phyloP scores from a whole-genome alignment of 2,113 vertebrate genomes.

The Tetrao urogallus region DNA sequence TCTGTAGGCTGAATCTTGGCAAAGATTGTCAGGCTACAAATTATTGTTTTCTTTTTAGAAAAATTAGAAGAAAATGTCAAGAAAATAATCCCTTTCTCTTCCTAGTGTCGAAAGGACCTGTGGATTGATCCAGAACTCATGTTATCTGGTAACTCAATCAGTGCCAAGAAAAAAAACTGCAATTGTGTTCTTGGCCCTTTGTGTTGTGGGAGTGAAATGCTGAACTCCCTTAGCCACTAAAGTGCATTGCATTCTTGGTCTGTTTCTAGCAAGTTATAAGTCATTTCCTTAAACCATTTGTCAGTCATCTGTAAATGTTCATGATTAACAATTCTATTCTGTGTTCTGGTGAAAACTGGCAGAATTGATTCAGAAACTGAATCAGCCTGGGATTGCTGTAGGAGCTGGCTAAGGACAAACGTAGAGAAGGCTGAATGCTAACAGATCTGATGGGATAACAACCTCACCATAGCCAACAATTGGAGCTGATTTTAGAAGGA shows the following conservation, averaged over 20 bases:
- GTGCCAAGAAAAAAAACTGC: conserved; percentile 35
- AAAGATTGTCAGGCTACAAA: conserved; percentile 43
- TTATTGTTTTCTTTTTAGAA: conserved; percentile 40
- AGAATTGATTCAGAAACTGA: background rate
- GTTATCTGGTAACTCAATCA: background rate
- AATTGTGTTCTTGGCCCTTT: background rate
- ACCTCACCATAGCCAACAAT: background rate
- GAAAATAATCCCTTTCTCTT: conserved; percentile 31
- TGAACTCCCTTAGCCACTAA: background rate
- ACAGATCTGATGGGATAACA: background rate
- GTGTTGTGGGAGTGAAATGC: background rate
- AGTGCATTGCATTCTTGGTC: background rate
- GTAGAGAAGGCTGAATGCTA: background rate
- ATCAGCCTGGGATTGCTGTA: background rate
- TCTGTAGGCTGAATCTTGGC: conserved; percentile 58
- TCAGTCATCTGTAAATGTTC: background rate
- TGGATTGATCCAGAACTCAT: background rate
- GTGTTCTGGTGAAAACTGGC: background rate
- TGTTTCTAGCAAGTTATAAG: background rate
- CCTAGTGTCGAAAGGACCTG: background rate
- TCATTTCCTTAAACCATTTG: background rate
- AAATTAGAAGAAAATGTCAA: conserved; percentile 26
- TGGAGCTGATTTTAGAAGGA: background rate
- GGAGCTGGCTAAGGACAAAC: background rate
- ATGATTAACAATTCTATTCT: background rate